A percentile compares a stretch with the other conserved stretches of the same genome.
These are phyloP conservation scores for Ardeotis arabs DNA, from an alignment of 2,113 vertebrate species.

Conservation along the genomic window DNA sequence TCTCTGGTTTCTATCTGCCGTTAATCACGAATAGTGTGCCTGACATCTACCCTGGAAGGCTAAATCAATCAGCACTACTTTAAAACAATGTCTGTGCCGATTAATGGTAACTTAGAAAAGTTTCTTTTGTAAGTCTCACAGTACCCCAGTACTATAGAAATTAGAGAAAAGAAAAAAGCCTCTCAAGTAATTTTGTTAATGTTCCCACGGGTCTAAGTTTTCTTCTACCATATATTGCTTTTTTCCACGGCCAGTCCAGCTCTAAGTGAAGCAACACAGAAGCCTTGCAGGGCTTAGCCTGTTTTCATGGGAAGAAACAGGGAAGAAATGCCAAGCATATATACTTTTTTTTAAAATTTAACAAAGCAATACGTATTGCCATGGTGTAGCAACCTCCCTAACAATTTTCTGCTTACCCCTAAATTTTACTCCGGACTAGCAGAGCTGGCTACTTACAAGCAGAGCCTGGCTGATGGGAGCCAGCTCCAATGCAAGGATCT, in stretches of 20 bases:
- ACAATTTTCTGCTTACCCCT: not conserved
- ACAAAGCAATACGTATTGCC: not conserved
- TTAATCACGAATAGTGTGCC: not conserved
- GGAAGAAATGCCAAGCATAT: not conserved
- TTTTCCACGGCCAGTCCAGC: not conserved
- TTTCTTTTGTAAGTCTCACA: not conserved
- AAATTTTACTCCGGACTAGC: not conserved
- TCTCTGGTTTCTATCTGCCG: slow-evolving; percentile 15
- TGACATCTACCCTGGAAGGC: not conserved
- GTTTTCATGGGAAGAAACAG: not conserved
- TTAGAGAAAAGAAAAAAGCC: not conserved
- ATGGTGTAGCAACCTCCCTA: not conserved
- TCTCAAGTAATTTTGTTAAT: not conserved
- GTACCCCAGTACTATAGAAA: not conserved
- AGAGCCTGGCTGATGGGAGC: not conserved
- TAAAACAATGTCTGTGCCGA: slow-evolving; percentile 4
- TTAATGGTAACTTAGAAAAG: not conserved
- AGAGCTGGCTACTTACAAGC: not conserved
- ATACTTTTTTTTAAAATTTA: not conserved
- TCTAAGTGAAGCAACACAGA: not conserved
- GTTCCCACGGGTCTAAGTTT: not conserved
- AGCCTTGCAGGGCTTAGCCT: not conserved
- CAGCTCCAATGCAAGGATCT: not conserved
- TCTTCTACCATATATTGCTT: not conserved
- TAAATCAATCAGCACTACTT: not conserved